Evolutionary conservation across 1,140 invertebrate species (phyloP).

Genomic region (Acromyrmex charruanus): DNA sequence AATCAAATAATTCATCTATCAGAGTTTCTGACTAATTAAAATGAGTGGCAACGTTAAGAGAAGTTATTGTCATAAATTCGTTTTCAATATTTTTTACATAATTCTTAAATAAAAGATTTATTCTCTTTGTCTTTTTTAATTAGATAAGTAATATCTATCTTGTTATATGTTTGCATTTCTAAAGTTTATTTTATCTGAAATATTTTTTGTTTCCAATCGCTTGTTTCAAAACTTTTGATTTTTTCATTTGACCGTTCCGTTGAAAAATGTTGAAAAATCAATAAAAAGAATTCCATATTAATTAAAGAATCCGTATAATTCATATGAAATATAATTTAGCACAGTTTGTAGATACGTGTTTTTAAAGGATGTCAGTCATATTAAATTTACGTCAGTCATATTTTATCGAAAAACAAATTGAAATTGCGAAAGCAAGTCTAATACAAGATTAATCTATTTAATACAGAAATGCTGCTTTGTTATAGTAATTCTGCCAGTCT

Average conservation of each 20-base stretch:
- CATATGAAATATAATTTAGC: not conserved
- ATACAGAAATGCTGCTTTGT: not conserved
- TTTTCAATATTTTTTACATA: not conserved
- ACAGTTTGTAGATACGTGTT: not conserved
- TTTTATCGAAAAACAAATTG: not conserved
- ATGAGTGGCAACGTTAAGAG: not conserved
- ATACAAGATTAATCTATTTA: constrained; percentile 16
- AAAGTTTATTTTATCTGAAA: not conserved
- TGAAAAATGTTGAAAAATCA: constrained; percentile 7
- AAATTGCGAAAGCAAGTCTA: not conserved
- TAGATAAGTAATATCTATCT: not conserved
- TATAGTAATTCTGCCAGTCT: constrained; percentile 16
- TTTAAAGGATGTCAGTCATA: not conserved
- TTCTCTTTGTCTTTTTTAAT: not conserved
- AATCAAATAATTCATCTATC: not conserved
- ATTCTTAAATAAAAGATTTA: constrained; percentile 6
- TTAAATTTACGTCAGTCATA: not conserved
- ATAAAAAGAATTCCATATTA: not conserved
- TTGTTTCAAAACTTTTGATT: not conserved
- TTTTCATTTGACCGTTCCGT: not conserved
- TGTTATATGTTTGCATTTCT: not conserved
- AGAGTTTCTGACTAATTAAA: constrained; percentile 3
- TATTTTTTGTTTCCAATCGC: not conserved
- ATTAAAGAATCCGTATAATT: constrained; percentile 4
- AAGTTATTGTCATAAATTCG: not conserved